Evolutionary conservation across 2,113 vertebrate species (phyloP).

Genomic region (Ivindomyrus marchei): DNA sequence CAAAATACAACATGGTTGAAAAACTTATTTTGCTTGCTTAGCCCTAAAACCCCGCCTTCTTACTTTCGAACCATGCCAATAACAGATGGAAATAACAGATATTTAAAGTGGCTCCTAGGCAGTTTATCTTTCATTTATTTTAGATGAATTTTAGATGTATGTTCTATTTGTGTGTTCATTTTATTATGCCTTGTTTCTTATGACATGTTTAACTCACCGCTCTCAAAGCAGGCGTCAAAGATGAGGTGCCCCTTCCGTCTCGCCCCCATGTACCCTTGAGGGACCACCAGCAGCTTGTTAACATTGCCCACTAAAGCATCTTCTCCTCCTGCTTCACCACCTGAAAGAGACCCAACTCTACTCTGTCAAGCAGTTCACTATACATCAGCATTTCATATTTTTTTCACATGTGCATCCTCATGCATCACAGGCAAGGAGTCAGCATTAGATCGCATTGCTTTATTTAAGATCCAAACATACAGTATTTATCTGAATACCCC

Average conservation of each 20-base stretch:
- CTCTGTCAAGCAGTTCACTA: background rate
- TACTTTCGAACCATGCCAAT: background rate
- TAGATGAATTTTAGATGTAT: background rate
- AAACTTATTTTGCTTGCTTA: background rate
- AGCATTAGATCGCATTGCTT: background rate
- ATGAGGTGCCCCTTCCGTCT: constrained; percentile 83
- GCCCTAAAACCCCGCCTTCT: background rate
- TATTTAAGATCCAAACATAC: background rate
- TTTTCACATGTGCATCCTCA: background rate
- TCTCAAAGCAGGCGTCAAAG: constrained; percentile 97
- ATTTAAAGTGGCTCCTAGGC: background rate
- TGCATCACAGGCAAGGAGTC: background rate
- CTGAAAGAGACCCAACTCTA: constrained; percentile 50
- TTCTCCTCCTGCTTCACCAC: constrained; percentile 72
- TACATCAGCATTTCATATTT: background rate
- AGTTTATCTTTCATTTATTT: background rate
- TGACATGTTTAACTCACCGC: constrained; percentile 70
- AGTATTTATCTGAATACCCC: background rate
- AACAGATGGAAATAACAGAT: background rate
- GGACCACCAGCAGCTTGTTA: constrained; percentile 75
- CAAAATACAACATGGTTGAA: background rate
- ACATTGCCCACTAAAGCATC: constrained; percentile 85
- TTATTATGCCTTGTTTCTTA: background rate
- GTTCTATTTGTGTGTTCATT: background rate
- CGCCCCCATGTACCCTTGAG: constrained; percentile 71